A percentile compares a stretch with the other conserved stretches of the same genome.
These are phyloP conservation scores for Pithys albifrons DNA, from an alignment of 2,113 vertebrate genomes.

Conservation along the genomic window DNA sequence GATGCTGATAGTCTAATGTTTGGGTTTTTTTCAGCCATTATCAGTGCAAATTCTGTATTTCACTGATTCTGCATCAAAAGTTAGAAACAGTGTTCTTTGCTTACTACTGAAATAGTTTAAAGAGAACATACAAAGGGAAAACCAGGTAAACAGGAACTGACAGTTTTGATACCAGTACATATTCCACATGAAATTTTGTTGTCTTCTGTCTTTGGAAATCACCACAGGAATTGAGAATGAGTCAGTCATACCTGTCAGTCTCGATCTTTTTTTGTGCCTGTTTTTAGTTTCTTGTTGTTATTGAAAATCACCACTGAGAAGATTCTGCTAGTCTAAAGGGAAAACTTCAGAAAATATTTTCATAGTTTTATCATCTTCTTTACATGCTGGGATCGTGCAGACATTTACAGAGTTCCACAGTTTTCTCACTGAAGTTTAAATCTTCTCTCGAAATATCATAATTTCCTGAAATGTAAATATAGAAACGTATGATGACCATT, in stretches of 20 bases:
- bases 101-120: background rate
- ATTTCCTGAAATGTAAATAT: background rate
- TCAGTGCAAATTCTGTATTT: background rate
- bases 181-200: background rate
- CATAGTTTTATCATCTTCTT: background rate
- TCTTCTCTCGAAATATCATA: no score
- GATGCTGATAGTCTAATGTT: background rate
- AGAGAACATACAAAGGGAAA: accelerated
- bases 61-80: background rate
- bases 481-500: background rate
- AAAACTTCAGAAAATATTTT: background rate
- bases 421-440: background rate
- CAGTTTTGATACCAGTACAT: accelerated
- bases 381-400: background rate
- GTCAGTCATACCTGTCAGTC: background rate
- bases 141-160: background rate
- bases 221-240: background rate
- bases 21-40: background rate
- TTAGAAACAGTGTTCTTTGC: background rate
- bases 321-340: background rate
- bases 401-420: background rate
- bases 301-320: background rate
- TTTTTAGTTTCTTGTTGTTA: background rate
- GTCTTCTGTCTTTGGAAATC: background rate
- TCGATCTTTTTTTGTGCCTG: accelerated